Evolutionary conservation across 2,888 invertebrate genomes (phyloP), one percentile per base, ranked within the genome.

Genomic region (Eustalomyia histrio): DNA sequence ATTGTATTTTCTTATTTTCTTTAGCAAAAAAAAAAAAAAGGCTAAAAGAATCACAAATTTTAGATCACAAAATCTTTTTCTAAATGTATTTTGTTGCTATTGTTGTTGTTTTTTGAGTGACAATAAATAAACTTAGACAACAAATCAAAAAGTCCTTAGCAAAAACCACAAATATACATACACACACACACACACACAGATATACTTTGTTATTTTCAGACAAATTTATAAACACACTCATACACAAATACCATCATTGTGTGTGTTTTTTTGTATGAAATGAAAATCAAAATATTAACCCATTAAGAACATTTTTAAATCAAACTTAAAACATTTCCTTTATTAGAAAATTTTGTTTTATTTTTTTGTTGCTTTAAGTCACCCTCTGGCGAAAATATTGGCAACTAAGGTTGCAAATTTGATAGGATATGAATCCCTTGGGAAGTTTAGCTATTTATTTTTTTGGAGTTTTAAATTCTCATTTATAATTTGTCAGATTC

Each of bases 101-200:
- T 53, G 65, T 67, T 76, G 33, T 55, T 60, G 18, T 69, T 17
- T 61, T 74, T 71, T 74, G 81, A 81, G 81, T 81, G 81, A 81
- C 76, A 81, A 81, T 81, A 81, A 81, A 81, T 81, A 81, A 81
- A 81, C 74, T 81, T 74, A 63, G 81, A 74, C 76, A 81, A 81
- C 81, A 81, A 81, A 81, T 81, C 81, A 81, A 78, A 81, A 81
- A 81, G 81, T 81, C 81, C 74, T 81, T 81, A 81, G 67, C 16
- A 73, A 72, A 78, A 73, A 72, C 78, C 78, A 78, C 78, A 78
- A 78, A 60, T 55, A 61, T n/a, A 61, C 47, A 78, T 18, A 75
- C 57, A 61, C 24, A 35, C 10, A 17, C 10, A 58, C 4, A 58
- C 33, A 33, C 24, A 71, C 0, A 57, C 8, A 16, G 16, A 29